phyloP scores from a whole-genome alignment of 2,797 vertebrate genomes.

The Falco cherrug region DNA sequence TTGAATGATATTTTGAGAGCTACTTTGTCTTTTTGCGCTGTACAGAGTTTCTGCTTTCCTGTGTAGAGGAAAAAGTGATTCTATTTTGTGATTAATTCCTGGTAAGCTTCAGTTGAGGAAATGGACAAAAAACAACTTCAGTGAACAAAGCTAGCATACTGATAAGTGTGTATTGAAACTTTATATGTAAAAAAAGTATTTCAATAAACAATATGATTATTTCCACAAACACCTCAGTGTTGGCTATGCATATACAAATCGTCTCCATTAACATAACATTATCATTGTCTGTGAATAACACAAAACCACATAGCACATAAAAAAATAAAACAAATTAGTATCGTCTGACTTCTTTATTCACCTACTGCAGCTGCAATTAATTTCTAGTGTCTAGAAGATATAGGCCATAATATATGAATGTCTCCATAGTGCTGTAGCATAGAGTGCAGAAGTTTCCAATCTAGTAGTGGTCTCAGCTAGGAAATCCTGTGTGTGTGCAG shows the following conservation, averaged over 20 bases:
- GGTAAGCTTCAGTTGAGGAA: background rate
- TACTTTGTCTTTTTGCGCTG: background rate
- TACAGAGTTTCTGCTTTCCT: background rate
- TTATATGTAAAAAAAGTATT: background rate
- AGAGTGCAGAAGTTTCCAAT: background rate
- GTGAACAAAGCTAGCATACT: background rate
- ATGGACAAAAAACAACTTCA: accelerated
- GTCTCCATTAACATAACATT: background rate
- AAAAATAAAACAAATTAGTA: background rate
- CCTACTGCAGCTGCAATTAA: background rate
- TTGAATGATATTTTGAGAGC: background rate
- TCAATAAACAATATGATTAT: background rate
- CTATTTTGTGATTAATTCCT: background rate
- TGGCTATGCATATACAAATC: background rate
- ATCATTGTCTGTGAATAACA: background rate
- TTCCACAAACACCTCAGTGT: background rate
- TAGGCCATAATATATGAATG: background rate
- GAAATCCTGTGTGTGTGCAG: background rate
- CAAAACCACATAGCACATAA: background rate
- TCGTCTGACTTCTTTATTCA: background rate
- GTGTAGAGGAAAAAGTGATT: background rate
- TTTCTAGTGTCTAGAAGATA: background rate
- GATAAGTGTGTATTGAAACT: background rate
- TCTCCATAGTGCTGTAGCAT: background rate
- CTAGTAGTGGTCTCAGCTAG: background rate